These are phyloP conservation scores for Bembecia ichneumoniformis DNA, from an alignment of 2,888 invertebrate species.

Conservation along the genomic window DNA sequence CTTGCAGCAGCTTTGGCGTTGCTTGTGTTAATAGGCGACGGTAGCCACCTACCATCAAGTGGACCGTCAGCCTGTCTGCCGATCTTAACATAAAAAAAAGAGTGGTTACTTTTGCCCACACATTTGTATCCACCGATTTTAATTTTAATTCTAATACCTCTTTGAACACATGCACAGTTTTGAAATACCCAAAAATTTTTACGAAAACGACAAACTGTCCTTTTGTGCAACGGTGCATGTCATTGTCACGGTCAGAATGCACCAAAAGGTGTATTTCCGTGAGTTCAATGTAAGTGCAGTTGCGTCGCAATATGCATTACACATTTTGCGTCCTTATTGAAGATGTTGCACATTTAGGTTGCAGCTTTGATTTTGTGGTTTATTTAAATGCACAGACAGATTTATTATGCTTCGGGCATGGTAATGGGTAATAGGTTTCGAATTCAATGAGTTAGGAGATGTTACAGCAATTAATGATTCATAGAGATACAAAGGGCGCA, in stretches of 20 bases:
- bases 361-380: slow-evolving; percentile 3
- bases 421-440: not conserved
- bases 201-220: slow-evolving; percentile 15
- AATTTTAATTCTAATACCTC: not conserved
- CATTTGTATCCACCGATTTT: too few relatives aligned
- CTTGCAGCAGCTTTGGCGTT: too few relatives aligned
- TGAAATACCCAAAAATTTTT: slow-evolving; percentile 8
- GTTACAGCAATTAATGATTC: not conserved
- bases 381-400: not conserved
- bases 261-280: slow-evolving; percentile 34
- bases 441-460: not conserved
- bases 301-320: slow-evolving; percentile 16
- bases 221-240: slow-evolving; percentile 34
- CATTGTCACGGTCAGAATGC: slow-evolving; percentile 18
- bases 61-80: too few relatives aligned
- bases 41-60: too few relatives aligned
- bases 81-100: too few relatives aligned
- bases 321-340: slow-evolving; percentile 14
- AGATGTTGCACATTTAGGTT: slow-evolving; percentile 24
- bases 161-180: slow-evolving; percentile 2
- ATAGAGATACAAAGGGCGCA: too few relatives aligned
- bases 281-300: slow-evolving; percentile 10
- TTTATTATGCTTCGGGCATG: not conserved
- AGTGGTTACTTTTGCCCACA: too few relatives aligned
- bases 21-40: too few relatives aligned